Evolutionary conservation across 2,888 invertebrate species (phyloP), one percentile per base, ranked within the genome.

Genomic region (Drosophila colorata): DNA sequence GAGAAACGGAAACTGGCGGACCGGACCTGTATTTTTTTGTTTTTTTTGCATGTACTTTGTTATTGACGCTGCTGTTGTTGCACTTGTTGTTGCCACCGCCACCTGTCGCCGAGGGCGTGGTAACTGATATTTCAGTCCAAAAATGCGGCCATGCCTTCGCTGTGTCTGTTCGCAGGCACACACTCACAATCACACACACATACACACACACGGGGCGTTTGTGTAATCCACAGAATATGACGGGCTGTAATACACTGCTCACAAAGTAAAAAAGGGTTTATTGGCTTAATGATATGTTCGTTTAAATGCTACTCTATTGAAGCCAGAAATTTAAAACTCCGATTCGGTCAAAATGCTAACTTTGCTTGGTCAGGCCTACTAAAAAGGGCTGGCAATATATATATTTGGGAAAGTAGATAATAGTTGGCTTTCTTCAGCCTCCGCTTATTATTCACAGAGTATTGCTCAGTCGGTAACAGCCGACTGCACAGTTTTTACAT

Each of bases 71-170:
- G 38, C 49, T 46, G 55, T 59, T 71, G 48, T 40, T 66, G 40
- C 53, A 60, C 52, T 58, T 58, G 47, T 51, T 63, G 38, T 49
- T 70, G 73, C 48, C 58, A 47, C 51, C 64, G 68, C 67, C 88
- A 84, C 83, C 83, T 84, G 83, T 82, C 83, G 87, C 83, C 84
- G 56, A 40, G 72, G 80, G 77, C 72, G 69, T 49, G 67, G 76
- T 47, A 70, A 64, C 80, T 77, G 87, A 77, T 80, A 77, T 79
- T 68, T 78, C 61, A 77, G 78, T 52, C 56, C 68, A 68, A 43
- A 64, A 8, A 65, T 65, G 51, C 61, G 44, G 51, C 43, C 47
- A 16, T 49, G 41, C 11, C 43, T 41, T 43, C 51, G 23, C 37
- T 33, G n/a, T 43, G 49, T 31, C 68, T 53, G 35, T 53, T 37